Evolutionary conservation across 2,797 vertebrate genomes (phyloP).

Genomic region (Urophycis tenuis): DNA sequence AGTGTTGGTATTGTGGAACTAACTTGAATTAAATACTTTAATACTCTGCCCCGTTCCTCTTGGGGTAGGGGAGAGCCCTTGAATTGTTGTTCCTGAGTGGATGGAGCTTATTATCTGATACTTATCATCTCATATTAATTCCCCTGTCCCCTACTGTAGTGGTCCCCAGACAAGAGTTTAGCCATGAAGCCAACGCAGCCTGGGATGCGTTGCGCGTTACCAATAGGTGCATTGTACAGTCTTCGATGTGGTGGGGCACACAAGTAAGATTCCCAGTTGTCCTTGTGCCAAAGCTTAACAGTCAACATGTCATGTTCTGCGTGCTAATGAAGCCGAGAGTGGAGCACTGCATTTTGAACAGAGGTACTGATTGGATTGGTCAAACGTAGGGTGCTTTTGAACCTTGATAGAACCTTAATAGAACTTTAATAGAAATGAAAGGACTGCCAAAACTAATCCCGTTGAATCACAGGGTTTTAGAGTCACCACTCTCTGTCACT

Average conservation of each 20-base stretch:
- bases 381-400: not conserved
- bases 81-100: too few species aligned
- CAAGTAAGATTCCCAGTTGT: not conserved
- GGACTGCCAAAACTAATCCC: not conserved
- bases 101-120: too few species aligned
- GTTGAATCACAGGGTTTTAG: not conserved
- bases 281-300: not conserved
- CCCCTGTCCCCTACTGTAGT: too few species aligned
- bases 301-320: not conserved
- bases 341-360: not conserved
- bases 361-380: not conserved
- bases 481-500: not conserved
- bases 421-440: not conserved
- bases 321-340: not conserved
- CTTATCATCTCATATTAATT: too few species aligned
- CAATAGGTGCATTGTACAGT: not conserved
- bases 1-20: not conserved
- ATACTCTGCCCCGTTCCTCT: too few species aligned
- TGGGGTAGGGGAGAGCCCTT: too few species aligned
- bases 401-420: not conserved
- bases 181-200: not conserved
- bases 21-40: not conserved
- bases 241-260: too few species aligned
- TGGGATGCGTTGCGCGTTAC: not conserved
- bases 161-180: too few species aligned